Evolutionary conservation across 2,888 invertebrate species (phyloP), one percentile per base, ranked within the genome.

Genomic region (Terebella lapidaria): DNA sequence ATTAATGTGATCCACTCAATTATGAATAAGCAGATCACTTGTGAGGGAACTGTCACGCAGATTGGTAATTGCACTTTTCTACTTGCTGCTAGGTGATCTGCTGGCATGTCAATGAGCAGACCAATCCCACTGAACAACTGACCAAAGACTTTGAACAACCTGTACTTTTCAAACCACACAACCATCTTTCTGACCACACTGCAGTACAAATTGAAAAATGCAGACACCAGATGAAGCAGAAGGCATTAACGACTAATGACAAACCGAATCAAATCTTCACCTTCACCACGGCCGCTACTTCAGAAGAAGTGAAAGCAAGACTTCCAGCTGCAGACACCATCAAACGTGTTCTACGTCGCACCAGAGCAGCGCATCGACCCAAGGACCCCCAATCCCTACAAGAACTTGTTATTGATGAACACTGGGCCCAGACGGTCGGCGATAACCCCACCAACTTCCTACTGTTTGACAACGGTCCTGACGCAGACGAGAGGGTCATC

Each of bases 391-490:
- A 20, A 20, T 5, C 18, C 15, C 49, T 49, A 18, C 49, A 49
- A 20, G 49, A 18, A 49, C 20, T 49, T 5, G 22, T 15, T 49
- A 49, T 49, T 18, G 22, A 15, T 20, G 20, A 49, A 5, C 18
- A 49, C 5, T 20, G 22, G 49, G 49, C 15, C 10, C 22, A 49
- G 5, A 49, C 42, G n/a, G 42, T 35, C 42, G 49, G 49, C 22
- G 49, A 49, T 5, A 49, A 49, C 20, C 49, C 15, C 10, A 49
- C 49, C 49, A 49, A 49, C 20, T 49, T 49, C 22, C 49, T 49
- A 18, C 49, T 18, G 5, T 49, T 18, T 49, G 49, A 5, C 49
- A 20, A 49, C 20, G 15, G 20, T 18, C 49, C 5, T 18, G 49
- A 20, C 10, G 10, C 49, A 49, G 49, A 49, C 20, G 49, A 49